These are phyloP conservation scores for Tenthredo scrophulariae DNA, from an alignment of 2,888 invertebrate genomes.

Conservation along the genomic window DNA sequence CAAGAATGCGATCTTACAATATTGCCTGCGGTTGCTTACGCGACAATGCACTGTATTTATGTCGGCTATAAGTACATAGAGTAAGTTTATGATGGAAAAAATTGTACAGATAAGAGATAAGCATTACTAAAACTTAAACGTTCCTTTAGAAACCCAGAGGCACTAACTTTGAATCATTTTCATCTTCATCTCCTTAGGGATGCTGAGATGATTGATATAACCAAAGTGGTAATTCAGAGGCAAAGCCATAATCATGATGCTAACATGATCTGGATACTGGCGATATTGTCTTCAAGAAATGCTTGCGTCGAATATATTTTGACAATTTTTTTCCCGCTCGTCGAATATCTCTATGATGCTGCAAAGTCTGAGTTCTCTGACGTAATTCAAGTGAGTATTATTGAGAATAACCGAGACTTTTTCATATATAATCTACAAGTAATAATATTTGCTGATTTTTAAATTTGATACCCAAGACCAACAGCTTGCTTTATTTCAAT, in stretches of 20 bases:
- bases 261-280: slow-evolving; percentile 70
- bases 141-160: neutral
- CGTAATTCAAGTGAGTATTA: slow-evolving; percentile 61
- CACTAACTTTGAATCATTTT: neutral
- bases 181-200: slow-evolving; percentile 63
- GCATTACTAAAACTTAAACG: neutral
- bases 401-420: neutral
- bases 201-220: slow-evolving; percentile 64
- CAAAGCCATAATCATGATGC: slow-evolving; percentile 59
- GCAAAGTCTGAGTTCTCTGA: slow-evolving; percentile 55
- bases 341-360: slow-evolving; percentile 62
- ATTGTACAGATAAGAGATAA: neutral
- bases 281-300: slow-evolving; percentile 69
- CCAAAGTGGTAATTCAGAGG: slow-evolving; percentile 59
- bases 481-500: neutral
- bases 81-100: slow-evolving; percentile 64
- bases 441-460: neutral
- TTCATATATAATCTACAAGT: neutral
- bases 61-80: slow-evolving; percentile 64
- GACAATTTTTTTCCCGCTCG: slow-evolving; percentile 56
- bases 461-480: neutral
- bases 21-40: slow-evolving; percentile 69
- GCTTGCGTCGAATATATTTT: slow-evolving; percentile 61
- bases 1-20: slow-evolving; percentile 64
- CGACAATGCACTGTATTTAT: slow-evolving; percentile 68